Evolutionary conservation across 2,888 invertebrate genomes (phyloP), one percentile per base, ranked within the genome.

Genomic region (Panorpa germanica): DNA sequence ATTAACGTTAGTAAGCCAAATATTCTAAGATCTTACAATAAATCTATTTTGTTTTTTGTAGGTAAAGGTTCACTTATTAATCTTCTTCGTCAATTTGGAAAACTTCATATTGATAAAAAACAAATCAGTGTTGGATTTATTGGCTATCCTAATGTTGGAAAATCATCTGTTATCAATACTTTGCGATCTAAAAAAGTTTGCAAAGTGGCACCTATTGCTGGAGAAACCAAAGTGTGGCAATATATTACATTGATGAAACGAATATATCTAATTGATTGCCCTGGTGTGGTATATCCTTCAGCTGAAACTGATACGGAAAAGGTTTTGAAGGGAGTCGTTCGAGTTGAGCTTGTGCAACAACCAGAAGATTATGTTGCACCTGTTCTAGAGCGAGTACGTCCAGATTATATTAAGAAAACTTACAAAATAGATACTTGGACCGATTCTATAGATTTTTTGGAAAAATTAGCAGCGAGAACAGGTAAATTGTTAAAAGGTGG

Each of bases 101-200:
- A 93, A 55, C 59, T 98, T 9, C 98, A 98, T 46, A 62, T 76
- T 34, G 96, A 98, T 49, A 91, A 91, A 48, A 93, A 93, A 46
- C 96, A 98, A 60, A 99, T 99, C 35, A 93, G 91, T 49, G 90
- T 99, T 28, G 98, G 98, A 2, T 81, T 99, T 41, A 91, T 99
- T 49, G 98, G 98, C 0, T 99, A 96, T 52, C 98, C 98, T 3
- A 99, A 99, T 60, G 88, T 88, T 4, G 98, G 98, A 0, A 98
- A 99, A 56, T 95, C 93, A 37, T 96, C 96, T 2, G 75, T 99
- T 5, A 96, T 99, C 38, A 99, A 98, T 52, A 88, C 98, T 1
- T 57, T 99, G 32, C 66, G 88, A 32, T 78, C 83, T 7, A 93
- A 95, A 47, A 95, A 98, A 57, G 98, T 99, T 0, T 99, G 98